Evolutionary conservation across 2,113 vertebrate species (phyloP), one percentile per base, ranked within the genome.

Genomic region (Ondatra zibethicus): DNA sequence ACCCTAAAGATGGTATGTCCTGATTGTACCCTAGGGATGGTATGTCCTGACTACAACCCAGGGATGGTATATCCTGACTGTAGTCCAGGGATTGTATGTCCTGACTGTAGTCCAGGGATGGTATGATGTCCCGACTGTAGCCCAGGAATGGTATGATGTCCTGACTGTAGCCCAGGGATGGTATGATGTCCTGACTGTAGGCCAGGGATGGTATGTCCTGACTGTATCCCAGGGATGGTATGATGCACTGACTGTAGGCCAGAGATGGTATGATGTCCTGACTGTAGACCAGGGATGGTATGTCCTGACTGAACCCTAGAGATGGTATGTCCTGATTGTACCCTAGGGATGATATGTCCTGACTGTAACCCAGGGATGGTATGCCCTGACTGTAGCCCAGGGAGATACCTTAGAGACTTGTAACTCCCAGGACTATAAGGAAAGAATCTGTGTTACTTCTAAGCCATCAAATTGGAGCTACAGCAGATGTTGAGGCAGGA

Each of bases 61-160:
- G 14, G 45, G 11, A 55, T n/a, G n/a, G 1, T 25, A 68, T 36
- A 58, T 85, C 39, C 65, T 73, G 5, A 68, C 47, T 72, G 84
- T 75, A 75, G 11, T 7, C 25, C 14, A 65, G 14, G 45, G 11
- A 55, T n/a, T n/a, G 1, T 25, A 68, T 36, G 50, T 85, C 39
- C 65, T 73, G 5, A 68, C 47, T 72, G 84, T 75, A 75, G 10
- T 7, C 25, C 14, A 55, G 52, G 52, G 14, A 55, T 55, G 14
- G 14, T 16, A 55, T 55, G 50, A 13, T 13, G 52, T 14, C 0
- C 52, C 17, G 16, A 55, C 16, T 55, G 3, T 0, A 55, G 0
- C 16, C 4, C 1, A 55, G 55, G 55, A 1, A 55, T 5, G 55
- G 55, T 1, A 55, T 55, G 52, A 13, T 52, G 47, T 1, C 9